These are phyloP conservation scores for Empis livida DNA, from an alignment of 2,888 invertebrate species.

Conservation along the genomic window DNA sequence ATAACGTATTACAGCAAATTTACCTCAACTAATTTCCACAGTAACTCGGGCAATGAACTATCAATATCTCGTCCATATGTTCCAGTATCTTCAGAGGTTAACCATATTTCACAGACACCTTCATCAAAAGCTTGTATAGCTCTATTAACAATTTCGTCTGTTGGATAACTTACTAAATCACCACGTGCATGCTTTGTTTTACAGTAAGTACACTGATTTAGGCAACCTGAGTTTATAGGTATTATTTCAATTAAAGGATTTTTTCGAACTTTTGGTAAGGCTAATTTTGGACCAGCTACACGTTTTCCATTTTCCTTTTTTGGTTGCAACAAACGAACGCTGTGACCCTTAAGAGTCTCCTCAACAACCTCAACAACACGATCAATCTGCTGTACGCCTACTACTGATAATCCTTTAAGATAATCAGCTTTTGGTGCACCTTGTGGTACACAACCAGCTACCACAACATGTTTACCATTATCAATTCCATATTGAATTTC, in stretches of 20 bases:
- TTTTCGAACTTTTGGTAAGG: conserved; percentile 85
- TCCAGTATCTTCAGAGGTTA: conserved; percentile 96
- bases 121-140: conserved; percentile 79
- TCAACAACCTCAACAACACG: conserved; percentile 95
- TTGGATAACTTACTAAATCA: conserved; percentile 86
- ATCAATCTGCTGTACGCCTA: conserved; percentile 99
- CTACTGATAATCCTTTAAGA: conserved; percentile 59
- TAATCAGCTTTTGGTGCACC: conserved; percentile 65
- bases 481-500: conserved; percentile 64
- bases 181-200: conserved; percentile 97
- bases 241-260: conserved; percentile 97
- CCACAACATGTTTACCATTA: conserved; percentile 70
- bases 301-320: conserved; percentile 68
- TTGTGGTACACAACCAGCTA: conserved; percentile 97
- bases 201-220: conserved; percentile 98
- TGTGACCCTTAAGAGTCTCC: conserved; percentile 86
- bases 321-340: conserved; percentile 63
- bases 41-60: conserved; percentile 69
- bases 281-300: conserved; percentile 74
- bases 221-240: conserved; percentile 88
- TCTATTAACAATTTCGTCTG: conserved; percentile 76
- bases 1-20: conserved; percentile 41
- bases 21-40: conserved; percentile 67
- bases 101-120: conserved; percentile 92
- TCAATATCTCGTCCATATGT: conserved; percentile 95